Conservation (phyloP, 1,140 invertebrate genomes). For the Lucilia cuprina region DNA sequence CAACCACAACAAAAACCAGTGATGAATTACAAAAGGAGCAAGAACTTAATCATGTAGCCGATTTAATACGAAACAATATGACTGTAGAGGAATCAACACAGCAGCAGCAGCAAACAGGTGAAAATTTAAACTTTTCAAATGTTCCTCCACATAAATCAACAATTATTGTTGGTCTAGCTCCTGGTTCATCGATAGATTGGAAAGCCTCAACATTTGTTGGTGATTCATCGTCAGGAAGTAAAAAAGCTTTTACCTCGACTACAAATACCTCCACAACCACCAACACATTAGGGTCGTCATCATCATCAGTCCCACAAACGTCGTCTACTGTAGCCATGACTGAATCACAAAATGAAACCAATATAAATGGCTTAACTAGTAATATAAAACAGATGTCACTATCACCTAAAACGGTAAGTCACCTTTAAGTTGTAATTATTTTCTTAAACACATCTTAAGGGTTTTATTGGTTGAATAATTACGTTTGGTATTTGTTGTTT, state of each 20-base stretch:
- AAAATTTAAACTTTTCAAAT: slow-evolving; percentile 29
- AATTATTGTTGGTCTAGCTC: slow-evolving; percentile 28
- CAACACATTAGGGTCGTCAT: slow-evolving; percentile 42
- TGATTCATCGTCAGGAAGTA: slow-evolving; percentile 18
- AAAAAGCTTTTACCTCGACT: neutral
- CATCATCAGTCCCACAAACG: slow-evolving; percentile 38
- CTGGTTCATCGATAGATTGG: slow-evolving; percentile 28
- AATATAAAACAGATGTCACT: slow-evolving; percentile 54
- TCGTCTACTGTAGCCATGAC: slow-evolving; percentile 38
- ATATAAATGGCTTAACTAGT: slow-evolving; percentile 52
- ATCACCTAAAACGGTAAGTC: slow-evolving; percentile 56
- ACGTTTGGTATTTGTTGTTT: neutral
- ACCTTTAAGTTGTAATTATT: neutral
- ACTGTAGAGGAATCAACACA: neutral
- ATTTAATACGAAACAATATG: slow-evolving; percentile 26
- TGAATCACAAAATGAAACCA: slow-evolving; percentile 39
- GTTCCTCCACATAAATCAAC: slow-evolving; percentile 37
- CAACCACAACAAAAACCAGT: neutral
- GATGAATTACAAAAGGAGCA: slow-evolving; percentile 35
- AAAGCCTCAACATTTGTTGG: slow-evolving; percentile 11
- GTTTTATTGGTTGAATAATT: neutral
- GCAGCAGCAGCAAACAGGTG: slow-evolving; percentile 25
- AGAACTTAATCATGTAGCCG: slow-evolving; percentile 34
- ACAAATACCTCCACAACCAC: slow-evolving; percentile 2
- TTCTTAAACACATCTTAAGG: neutral